Base-by-base conservation (phyloP, 2,888 invertebrate species). In the Phyllotreta striolata region DNA sequence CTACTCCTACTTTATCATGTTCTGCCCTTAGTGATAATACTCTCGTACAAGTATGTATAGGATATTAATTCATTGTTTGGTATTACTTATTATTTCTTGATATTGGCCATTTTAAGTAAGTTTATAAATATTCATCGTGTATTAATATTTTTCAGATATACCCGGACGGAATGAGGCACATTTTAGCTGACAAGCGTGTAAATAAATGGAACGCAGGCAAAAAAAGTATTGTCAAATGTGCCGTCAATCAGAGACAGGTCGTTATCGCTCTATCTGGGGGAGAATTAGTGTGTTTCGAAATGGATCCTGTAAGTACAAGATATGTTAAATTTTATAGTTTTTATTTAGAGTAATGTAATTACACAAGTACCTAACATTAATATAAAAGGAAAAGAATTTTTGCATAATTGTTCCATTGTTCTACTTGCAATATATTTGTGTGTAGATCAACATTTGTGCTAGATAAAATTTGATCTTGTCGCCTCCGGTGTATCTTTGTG, bases 171-270 rank as follows among this genome's bases (percentile, higher is more conserved):
- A 98, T 99, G 77, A 89, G 98, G 67, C 99, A 99, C 80, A 99
- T 99, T 77, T 89, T 98, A 62, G 93, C 98, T 0, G 98, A 99
- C 81, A 96, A 97, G 80, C 89, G 98, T 81, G 97, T 99, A 2
- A 98, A 98, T 76, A 98, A 99, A 81, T 99, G 99, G 99, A 96
- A 98, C 80, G 95, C 96, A 0, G 97, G 96, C 14, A 98, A 98
- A 81, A 96, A 97, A 76, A 93, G 92, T 0, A 99, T 99, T 63
- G 93, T 96, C 0, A 95, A 95, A 81, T 99, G 98, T 82, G 98
- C 99, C 0, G 96, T 99, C 12, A 99, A 99, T 84, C 95, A 97
- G 80, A 86, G 98, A 66, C 99, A 99, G 84, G 98, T 99, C 37
- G 98, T 98, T 0, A 98, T 99, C 69, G 98, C 99, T 1, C 84